Conservation (phyloP, 1,140 invertebrate genomes). For the Atta colombica region DNA sequence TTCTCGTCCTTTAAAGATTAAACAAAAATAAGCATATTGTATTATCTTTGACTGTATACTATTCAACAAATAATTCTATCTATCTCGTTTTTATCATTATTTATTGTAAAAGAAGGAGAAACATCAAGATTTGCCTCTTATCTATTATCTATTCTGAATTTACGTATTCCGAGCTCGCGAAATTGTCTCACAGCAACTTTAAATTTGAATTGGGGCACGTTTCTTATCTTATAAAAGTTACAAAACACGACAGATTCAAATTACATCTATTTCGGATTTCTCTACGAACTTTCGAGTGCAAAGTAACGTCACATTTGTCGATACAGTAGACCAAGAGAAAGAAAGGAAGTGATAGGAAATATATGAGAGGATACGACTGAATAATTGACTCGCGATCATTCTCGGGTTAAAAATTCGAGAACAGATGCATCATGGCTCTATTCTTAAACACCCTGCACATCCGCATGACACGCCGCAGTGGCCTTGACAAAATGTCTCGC, state of each 20-base stretch:
- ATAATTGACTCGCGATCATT: neutral
- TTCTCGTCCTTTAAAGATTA: neutral
- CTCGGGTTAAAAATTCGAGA: neutral
- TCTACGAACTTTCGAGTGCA: neutral
- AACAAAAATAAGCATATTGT: neutral
- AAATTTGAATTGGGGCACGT: constrained; percentile 18
- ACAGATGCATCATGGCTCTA: neutral
- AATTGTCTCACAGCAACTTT: constrained; percentile 4
- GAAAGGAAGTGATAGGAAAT: neutral
- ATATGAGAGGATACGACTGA: neutral
- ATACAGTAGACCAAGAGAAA: neutral
- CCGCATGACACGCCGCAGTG: constrained; percentile 55
- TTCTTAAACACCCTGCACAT: constrained; percentile 33
- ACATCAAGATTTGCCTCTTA: neutral
- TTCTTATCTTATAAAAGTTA: constrained; percentile 16
- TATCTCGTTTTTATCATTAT: neutral
- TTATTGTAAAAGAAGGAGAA: neutral
- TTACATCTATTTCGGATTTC: neutral
- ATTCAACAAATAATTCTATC: neutral
- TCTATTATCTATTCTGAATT: neutral
- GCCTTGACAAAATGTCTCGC: constrained; percentile 42
- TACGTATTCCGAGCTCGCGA: neutral
- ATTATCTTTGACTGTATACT: neutral
- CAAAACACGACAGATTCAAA: neutral
- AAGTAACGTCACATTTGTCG: neutral